phyloP scores from a whole-genome alignment of 1,140 invertebrate species.

The Monomorium pharaonis region DNA sequence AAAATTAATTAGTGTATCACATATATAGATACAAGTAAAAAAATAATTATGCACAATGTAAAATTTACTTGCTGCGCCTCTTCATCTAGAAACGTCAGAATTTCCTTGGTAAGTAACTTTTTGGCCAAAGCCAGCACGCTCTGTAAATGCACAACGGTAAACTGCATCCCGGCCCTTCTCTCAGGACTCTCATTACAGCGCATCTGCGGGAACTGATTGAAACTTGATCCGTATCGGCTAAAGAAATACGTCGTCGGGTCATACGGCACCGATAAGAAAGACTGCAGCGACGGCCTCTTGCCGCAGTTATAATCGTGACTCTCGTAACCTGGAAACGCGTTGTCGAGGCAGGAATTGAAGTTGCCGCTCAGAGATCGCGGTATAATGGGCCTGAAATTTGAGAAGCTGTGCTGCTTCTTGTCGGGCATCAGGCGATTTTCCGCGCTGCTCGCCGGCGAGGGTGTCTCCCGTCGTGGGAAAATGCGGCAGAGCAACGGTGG shows the following conservation, averaged over 20 bases:
- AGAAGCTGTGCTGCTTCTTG: slow-evolving; percentile 87
- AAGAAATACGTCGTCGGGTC: slow-evolving; percentile 95
- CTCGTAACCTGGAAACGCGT: slow-evolving; percentile 70
- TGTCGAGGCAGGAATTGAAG: slow-evolving; percentile 86
- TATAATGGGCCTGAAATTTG: slow-evolving; percentile 93
- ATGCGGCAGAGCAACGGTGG: slow-evolving; percentile 93
- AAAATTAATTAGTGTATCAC: slow-evolving; percentile 20
- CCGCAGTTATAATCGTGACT: slow-evolving; percentile 79
- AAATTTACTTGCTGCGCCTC: slow-evolving; percentile 90
- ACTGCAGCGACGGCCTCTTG: slow-evolving; percentile 86
- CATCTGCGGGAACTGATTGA: slow-evolving; percentile 94
- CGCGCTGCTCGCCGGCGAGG: slow-evolving; percentile 82
- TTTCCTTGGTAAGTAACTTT: slow-evolving; percentile 94
- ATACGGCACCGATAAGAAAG: slow-evolving; percentile 89
- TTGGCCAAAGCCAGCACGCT: slow-evolving; percentile 93
- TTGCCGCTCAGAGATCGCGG: slow-evolving; percentile 96
- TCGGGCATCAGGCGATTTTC: slow-evolving; percentile 83
- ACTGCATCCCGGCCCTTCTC: slow-evolving; percentile 87
- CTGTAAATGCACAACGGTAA: slow-evolving; percentile 91
- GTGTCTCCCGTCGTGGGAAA: slow-evolving; percentile 91
- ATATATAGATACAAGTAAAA: not conserved
- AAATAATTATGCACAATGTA: not conserved
- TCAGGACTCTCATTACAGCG: slow-evolving; percentile 89
- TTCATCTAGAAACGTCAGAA: slow-evolving; percentile 92
- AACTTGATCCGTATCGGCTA: slow-evolving; percentile 96